Percentiles rank a stretch among this genome's conserved stretches.
Conservation (phyloP, 2,797 vertebrate species). For the Bovichtus variegatus region DNA sequence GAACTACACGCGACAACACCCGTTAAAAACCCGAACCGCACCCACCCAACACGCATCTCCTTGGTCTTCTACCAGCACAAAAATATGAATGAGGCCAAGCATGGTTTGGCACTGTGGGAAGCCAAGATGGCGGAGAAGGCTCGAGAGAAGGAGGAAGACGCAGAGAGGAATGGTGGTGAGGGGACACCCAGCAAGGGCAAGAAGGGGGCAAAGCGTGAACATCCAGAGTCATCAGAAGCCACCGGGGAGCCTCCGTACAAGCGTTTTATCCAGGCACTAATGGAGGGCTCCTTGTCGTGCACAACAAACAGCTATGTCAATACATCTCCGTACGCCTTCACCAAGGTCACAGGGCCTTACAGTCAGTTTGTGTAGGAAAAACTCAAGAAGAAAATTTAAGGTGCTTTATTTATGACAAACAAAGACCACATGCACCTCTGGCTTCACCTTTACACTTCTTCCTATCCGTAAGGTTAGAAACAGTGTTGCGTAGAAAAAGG, state of each 20-base stretch:
- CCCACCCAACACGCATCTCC: constrained; percentile 95
- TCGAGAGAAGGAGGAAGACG: constrained; percentile 95
- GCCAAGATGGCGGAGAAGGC: constrained; percentile 98
- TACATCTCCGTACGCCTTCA: constrained; percentile 97
- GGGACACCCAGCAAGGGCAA: constrained; percentile 92
- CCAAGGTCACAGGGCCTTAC: constrained; percentile 99
- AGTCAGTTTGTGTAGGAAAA: constrained; percentile 90
- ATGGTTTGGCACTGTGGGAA: constrained; percentile 96
- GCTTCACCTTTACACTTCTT: constrained; percentile 72
- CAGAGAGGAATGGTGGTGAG: constrained; percentile 92
- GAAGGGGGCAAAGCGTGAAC: constrained; percentile 93
- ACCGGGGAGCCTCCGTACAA: constrained; percentile 89
- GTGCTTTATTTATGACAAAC: constrained; percentile 76
- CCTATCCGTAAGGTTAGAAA: constrained; percentile 64
- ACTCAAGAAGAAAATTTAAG: constrained; percentile 58
- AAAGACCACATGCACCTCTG: constrained; percentile 73
- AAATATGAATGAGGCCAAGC: constrained; percentile 97
- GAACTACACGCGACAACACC: constrained; percentile 98
- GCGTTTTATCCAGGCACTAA: constrained; percentile 93
- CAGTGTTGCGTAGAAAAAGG: constrained; percentile 80
- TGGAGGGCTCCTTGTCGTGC: constrained; percentile 90
- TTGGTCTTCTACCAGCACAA: constrained; percentile 99
- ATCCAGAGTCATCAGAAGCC: constrained; percentile 86
- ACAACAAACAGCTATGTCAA: constrained; percentile 95
- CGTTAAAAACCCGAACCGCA: constrained; percentile 93